phyloP scores from a whole-genome alignment of 2,888 invertebrate genomes.

The Melieria omissa region DNA sequence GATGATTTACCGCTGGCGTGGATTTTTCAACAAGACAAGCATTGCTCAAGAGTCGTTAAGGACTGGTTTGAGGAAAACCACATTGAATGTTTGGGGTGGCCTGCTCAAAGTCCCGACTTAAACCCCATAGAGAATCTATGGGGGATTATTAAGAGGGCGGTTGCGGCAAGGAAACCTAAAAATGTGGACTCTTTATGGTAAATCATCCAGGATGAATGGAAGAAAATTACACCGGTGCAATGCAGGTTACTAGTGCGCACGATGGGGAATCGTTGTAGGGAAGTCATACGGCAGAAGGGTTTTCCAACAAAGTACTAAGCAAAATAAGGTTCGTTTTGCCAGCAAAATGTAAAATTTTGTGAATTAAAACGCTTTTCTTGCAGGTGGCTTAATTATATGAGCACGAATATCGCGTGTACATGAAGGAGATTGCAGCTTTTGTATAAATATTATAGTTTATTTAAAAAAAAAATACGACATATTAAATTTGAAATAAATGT shows the following conservation, averaged over 20 bases:
- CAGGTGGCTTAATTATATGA: slow-evolving; percentile 5
- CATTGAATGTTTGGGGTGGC: not conserved
- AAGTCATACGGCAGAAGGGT: not conserved
- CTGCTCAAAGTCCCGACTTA: slow-evolving; percentile 7
- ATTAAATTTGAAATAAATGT: not conserved
- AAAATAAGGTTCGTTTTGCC: not conserved
- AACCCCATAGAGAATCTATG: not conserved
- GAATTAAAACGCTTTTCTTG: not conserved
- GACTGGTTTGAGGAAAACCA: not conserved
- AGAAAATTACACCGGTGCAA: slow-evolving; percentile 22
- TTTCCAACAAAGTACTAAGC: slow-evolving; percentile 7
- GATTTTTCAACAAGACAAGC: not conserved
- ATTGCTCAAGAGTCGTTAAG: not conserved
- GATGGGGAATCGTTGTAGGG: slow-evolving; percentile 10
- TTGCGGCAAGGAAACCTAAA: slow-evolving; percentile 21
- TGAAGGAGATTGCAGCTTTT: not conserved
- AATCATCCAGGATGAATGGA: slow-evolving; percentile 22
- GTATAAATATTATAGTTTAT: not conserved
- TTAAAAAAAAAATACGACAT: not conserved
- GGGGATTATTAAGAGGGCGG: slow-evolving; percentile 8
- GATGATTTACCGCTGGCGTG: slow-evolving; percentile 16
- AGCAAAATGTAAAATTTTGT: not conserved
- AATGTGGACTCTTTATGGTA: slow-evolving; percentile 23
- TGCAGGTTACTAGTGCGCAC: slow-evolving; percentile 17
- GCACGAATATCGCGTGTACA: not conserved